phyloP scores from a whole-genome alignment of 2,797 vertebrate genomes.

The Hybognathus amarus region DNA sequence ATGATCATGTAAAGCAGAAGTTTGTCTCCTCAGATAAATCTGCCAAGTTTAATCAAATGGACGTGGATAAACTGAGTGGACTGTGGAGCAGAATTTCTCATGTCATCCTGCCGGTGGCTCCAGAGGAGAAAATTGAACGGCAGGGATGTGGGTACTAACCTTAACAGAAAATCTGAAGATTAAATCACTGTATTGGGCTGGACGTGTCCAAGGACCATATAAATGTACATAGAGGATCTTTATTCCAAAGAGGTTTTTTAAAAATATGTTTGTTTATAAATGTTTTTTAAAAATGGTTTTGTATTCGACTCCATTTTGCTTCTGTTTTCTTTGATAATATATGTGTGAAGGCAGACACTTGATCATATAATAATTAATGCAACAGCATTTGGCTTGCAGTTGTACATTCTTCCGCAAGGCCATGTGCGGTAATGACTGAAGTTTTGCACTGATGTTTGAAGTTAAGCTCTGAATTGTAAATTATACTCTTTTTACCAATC shows the following conservation, averaged over 20 bases:
- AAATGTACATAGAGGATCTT: conserved; percentile 15
- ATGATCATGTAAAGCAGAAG: conserved; percentile 80
- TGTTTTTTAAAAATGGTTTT: conserved; percentile 31
- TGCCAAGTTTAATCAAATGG: conserved; percentile 79
- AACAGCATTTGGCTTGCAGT: not conserved
- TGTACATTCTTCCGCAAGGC: not conserved
- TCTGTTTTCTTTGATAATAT: not conserved
- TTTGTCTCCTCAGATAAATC: conserved; percentile 70
- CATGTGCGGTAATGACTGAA: not conserved
- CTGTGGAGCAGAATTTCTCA: conserved; percentile 96
- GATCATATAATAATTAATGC: not conserved
- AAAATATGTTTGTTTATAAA: not conserved
- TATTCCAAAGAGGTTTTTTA: conserved; percentile 25
- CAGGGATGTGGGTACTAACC: conserved; percentile 54
- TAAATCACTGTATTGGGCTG: not conserved
- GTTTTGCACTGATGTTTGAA: conserved; percentile 60
- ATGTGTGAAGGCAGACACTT: not conserved
- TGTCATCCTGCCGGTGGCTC: conserved; percentile 84
- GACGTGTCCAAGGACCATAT: not conserved
- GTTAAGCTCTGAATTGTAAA: conserved; percentile 44
- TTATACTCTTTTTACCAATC: conserved; percentile 37
- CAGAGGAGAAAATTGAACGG: conserved; percentile 76
- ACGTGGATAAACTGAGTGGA: conserved; percentile 86
- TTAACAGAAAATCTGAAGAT: not conserved
- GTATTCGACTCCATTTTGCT: not conserved